Evolutionary conservation across 2,797 vertebrate genomes (phyloP).

Genomic region (Tenualosa thibaudeaui): DNA sequence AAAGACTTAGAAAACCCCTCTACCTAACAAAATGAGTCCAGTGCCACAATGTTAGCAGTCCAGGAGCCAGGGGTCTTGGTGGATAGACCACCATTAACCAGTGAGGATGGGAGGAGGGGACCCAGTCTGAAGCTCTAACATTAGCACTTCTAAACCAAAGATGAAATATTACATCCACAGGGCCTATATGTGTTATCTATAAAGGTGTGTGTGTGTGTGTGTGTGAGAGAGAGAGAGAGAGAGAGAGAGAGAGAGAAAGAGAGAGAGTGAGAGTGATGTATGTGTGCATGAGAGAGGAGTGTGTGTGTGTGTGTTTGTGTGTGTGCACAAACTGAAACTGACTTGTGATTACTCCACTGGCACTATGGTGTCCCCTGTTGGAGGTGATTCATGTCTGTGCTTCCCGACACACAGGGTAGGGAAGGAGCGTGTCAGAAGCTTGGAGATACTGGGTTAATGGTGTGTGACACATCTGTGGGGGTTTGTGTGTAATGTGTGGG

Average conservation of each 20-base stretch:
- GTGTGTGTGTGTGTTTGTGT: conserved; percentile 4
- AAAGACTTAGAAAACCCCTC: background rate
- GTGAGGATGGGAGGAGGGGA: background rate
- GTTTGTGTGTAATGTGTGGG: background rate
- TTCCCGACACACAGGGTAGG: background rate
- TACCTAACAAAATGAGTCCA: background rate
- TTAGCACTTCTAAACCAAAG: background rate
- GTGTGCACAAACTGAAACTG: background rate
- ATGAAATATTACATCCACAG: background rate
- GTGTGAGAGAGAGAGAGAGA: background rate
- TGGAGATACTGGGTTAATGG: background rate
- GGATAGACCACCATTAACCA: background rate
- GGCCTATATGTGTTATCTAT: background rate
- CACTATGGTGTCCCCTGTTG: background rate
- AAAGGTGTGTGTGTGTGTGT: background rate
- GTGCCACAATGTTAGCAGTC: background rate
- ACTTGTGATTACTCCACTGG: background rate
- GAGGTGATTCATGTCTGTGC: background rate
- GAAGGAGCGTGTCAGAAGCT: background rate
- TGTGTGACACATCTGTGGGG: background rate
- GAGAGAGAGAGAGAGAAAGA: background rate
- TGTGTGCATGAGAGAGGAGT: background rate
- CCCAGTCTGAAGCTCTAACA: background rate
- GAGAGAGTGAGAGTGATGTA: background rate
- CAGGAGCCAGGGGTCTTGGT: background rate